Base-by-base conservation (phyloP, 1,140 invertebrate species). In the Magallana gigas region DNA sequence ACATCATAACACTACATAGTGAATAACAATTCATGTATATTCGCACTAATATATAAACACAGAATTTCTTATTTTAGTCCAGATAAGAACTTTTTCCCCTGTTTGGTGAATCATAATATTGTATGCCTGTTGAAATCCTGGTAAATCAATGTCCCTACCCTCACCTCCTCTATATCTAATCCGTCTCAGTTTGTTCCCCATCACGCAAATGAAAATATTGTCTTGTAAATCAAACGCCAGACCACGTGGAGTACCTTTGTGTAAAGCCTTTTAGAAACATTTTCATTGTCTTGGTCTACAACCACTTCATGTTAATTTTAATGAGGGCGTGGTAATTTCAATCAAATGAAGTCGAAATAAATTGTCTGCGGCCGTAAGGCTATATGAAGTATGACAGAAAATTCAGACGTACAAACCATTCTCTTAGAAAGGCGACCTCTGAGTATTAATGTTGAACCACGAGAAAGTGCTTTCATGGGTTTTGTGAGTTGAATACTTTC, bases 231-330 rank as follows among this genome's bases (percentile, higher is more conserved):
- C 60, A 62, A 62, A 62, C 0, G 60, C n/a, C n/a, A 62, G n/a
- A 12, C 60, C 60, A 6, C 2, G 60, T 62, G 60, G 60, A 12
- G 9, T 16, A 62, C 11, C 8, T 16, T 1, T 12, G 5, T n/a
- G 4, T n/a, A 16, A n/a, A 62, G 12, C n/a, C 23, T 23, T 23
- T 23, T 12, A 11, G 12, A 62, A 16, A 62, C n/a, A 5, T 62
- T n/a, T n/a, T 62, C n/a, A n/a, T 62, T 62, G 60, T 62, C n/a
- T 62, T 62, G 60, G 60, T 62, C 60, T 12, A 62, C 60, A 62
- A 62, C 60, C 4, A 62, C 11, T 9, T 12, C 36, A 62, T 62
- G 23, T 23, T n/a, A 16, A 12, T 62, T 14, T 5, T 12, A n/a
- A 62, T 16, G n/a, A 36, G 1, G 36, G 12, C 12, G n/a, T n/a